These are phyloP conservation scores for Campylomormyrus tamandua DNA, from an alignment of 2,113 vertebrate species.

Conservation along the genomic window DNA sequence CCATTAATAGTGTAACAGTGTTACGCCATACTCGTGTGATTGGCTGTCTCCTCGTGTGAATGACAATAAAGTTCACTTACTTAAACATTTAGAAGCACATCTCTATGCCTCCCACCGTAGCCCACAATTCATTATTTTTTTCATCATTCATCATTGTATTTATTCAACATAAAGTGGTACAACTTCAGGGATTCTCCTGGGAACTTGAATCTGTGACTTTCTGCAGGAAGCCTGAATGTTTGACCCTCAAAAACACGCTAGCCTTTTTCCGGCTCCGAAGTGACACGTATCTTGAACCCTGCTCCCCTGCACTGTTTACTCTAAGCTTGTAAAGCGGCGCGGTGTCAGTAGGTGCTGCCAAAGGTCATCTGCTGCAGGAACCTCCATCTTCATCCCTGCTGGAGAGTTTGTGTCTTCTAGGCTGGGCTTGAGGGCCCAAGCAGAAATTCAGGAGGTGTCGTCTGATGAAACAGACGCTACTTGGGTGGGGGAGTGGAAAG, in stretches of 20 bases:
- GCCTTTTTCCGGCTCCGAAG: neutral
- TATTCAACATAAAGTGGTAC: neutral
- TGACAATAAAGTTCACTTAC: too few species aligned
- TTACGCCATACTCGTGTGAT: too few species aligned
- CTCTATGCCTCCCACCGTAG: neutral
- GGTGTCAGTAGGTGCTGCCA: neutral
- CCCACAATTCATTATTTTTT: neutral
- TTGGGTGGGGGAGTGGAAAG: neutral
- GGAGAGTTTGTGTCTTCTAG: neutral
- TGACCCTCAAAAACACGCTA: neutral
- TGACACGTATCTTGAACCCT: neutral
- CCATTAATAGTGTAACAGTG: too few species aligned
- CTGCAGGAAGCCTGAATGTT: neutral
- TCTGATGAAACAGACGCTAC: neutral
- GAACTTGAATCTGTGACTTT: neutral
- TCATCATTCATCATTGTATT: too few species aligned
- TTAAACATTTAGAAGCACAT: neutral
- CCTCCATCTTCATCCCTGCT: neutral
- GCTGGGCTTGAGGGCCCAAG: neutral
- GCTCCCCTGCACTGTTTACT: neutral
- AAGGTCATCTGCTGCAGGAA: neutral
- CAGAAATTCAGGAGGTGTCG: neutral
- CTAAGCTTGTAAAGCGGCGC: neutral
- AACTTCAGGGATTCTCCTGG: neutral
- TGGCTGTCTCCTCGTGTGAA: too few species aligned